Conservation (phyloP, 37 sponge, comb jelly and placozoan species). For the Halichondria panicea region DNA sequence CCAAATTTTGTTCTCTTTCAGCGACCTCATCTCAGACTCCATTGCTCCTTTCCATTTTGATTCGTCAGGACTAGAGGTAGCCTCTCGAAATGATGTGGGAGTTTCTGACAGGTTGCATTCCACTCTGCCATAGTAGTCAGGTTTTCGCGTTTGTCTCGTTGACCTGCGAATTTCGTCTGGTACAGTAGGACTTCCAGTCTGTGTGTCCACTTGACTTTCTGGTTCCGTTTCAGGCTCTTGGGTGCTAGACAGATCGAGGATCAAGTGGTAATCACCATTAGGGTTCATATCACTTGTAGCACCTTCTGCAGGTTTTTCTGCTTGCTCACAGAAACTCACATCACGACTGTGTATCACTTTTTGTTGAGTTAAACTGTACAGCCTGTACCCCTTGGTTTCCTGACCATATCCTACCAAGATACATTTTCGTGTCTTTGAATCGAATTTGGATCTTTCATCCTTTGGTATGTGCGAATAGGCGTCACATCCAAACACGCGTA, state of each 20-base stretch:
- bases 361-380: conserved; percentile 29
- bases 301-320: conserved; percentile 15
- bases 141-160: conserved; percentile 5
- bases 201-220: not conserved
- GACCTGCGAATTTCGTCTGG: conserved; percentile 2
- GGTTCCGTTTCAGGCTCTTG: not conserved
- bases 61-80: conserved; percentile 23
- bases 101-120: not conserved
- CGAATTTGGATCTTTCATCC: conserved; percentile 39
- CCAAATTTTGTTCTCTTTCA: conserved; percentile 43
- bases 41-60: conserved; percentile 45
- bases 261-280: conserved; percentile 1
- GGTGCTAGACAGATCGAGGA: not conserved
- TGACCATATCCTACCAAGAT: conserved; percentile 33
- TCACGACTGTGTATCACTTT: conserved; percentile 54
- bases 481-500: conserved; percentile 34
- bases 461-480: conserved; percentile 44
- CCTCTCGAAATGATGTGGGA: conserved; percentile 9
- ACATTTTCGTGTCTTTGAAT: conserved; percentile 27
- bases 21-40: conserved; percentile 52
- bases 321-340: conserved; percentile 49
- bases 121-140: conserved; percentile 29
- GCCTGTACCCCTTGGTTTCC: conserved; percentile 37
- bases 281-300: conserved; percentile 3
- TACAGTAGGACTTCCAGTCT: not conserved